Evolutionary conservation across 2,888 invertebrate genomes (phyloP).

Genomic region (Ypsolopha sequella): DNA sequence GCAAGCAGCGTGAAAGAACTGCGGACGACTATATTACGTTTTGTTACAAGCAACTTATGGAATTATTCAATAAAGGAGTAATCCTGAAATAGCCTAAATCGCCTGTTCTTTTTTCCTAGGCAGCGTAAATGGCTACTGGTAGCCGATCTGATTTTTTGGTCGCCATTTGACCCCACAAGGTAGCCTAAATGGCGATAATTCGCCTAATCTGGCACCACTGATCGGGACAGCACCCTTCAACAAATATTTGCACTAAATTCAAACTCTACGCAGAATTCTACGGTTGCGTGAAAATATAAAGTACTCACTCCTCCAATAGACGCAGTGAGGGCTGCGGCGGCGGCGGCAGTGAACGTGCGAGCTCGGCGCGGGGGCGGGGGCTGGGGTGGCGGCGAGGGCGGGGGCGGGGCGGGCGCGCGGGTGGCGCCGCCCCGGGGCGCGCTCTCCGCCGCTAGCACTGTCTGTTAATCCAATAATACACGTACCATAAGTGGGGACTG

Average conservation of each 20-base stretch:
- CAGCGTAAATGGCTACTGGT: too few relatives aligned
- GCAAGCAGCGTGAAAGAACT: too few relatives aligned
- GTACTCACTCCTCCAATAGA: constrained; percentile 46
- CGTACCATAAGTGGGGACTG: background rate
- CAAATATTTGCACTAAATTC: too few relatives aligned
- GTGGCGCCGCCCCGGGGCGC: constrained; percentile 2
- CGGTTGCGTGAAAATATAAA: background rate
- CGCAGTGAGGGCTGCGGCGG: constrained; percentile 32
- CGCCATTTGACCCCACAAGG: too few relatives aligned
- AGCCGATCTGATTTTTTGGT: too few relatives aligned
- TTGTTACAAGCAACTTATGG: too few relatives aligned
- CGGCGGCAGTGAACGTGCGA: constrained; percentile 37
- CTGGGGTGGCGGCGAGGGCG: constrained; percentile 18
- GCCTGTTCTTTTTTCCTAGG: too few relatives aligned
- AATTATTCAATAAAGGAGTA: too few relatives aligned
- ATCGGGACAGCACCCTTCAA: too few relatives aligned
- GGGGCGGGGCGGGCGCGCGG: constrained; percentile 12
- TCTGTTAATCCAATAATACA: background rate
- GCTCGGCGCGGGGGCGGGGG: constrained; percentile 24
- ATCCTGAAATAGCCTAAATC: too few relatives aligned
- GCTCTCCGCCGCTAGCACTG: constrained; percentile 29
- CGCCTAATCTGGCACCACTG: too few relatives aligned
- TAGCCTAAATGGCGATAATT: too few relatives aligned
- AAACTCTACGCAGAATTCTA: background rate
- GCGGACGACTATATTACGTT: background rate